Percentiles rank a stretch among this genome's conserved stretches.
Conservation (phyloP, 2,797 vertebrate species). For the Siniperca undulata region DNA sequence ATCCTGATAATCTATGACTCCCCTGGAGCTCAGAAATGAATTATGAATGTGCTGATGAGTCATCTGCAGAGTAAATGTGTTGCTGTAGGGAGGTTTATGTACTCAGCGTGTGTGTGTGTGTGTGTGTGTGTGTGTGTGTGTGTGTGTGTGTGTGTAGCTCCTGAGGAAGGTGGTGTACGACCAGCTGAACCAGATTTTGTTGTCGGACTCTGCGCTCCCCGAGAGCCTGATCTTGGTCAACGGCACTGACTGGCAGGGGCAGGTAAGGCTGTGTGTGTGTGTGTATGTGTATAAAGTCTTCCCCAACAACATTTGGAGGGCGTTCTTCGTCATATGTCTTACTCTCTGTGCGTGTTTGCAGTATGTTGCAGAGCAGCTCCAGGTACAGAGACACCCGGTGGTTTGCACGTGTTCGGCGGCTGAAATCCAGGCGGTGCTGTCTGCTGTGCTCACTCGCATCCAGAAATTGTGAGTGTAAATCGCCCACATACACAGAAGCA, state of each 20-base stretch:
- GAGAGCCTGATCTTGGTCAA: constrained; percentile 96
- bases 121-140: constrained; percentile 53
- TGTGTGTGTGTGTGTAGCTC: constrained; percentile 81
- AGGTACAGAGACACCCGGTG: constrained; percentile 93
- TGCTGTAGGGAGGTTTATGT: constrained; percentile 27
- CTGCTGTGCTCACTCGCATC: constrained; percentile 94
- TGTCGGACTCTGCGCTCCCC: constrained; percentile 92
- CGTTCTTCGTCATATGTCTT: rapidly evolving
- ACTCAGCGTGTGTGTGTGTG: constrained; percentile 31
- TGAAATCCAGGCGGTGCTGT: constrained; percentile 96
- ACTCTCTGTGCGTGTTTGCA: constrained; percentile 61
- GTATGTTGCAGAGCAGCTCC: constrained; percentile 95
- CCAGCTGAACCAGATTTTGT: constrained; percentile 95
- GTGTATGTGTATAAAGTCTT: neutral
- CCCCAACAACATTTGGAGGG: too few relatives aligned
- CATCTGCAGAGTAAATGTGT: constrained; percentile 62
- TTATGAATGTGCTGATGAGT: constrained; percentile 76
- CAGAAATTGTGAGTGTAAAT: constrained; percentile 94
- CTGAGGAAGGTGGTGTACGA: constrained; percentile 94
- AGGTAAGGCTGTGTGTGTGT: constrained; percentile 82
- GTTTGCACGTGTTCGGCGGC: constrained; percentile 94
- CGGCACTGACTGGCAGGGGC: constrained; percentile 95
- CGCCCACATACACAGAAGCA: constrained; percentile 1
- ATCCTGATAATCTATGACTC: constrained; percentile 55
- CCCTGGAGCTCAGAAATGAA: constrained; percentile 68